Base-by-base conservation (phyloP, 2,797 vertebrate genomes). In the Echiichthys vipera region DNA sequence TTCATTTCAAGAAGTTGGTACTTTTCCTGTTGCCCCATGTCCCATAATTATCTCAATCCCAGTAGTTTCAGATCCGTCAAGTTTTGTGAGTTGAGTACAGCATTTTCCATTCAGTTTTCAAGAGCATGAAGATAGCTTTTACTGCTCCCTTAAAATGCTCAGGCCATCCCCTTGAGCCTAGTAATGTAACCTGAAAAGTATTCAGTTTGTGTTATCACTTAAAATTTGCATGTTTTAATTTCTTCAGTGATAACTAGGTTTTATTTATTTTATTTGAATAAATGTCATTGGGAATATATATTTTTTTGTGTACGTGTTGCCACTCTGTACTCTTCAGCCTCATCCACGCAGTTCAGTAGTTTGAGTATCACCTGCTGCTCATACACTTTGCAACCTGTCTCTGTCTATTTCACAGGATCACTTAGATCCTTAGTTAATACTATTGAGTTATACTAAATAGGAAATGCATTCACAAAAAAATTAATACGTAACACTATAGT, bases 361-460 rank as follows among this genome's bases (percentile, higher is more conserved):
- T n/a, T n/a, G n/a, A n/a, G 11, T 18, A 67, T 39, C 54, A 53
- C 12, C 50, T 74, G 42, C 47, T 72, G 58, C 42, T 59, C 36
- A 49, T 34, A 27, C 10, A 29, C 47, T 56, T 56, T 7, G 1
- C 53, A 68, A 47, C 15, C 20, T 46, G 10, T 37, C 25, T 36
- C 32, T 20, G 12, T 73, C 55, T 80, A 76, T 79, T 80, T 66
- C 24, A 53, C 11, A 62, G n/a, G 25, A 45, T 42, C 22, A 30
- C 42, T 57, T 43, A 42, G n/a, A 51, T 47, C 7, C n/a, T n/a
- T n/a, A 34, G 10, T 43, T 7, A 32, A 13, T 36, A 8, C 42
- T 34, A 45, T 37, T 58, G 2, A 50, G 7, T 22, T 59, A 4
- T 30, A 14, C 14, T 6, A 10, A 27, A 47, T 5, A 56, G 10